Conservation (phyloP, 2,113 vertebrate genomes). For the Pogona vitticeps region DNA sequence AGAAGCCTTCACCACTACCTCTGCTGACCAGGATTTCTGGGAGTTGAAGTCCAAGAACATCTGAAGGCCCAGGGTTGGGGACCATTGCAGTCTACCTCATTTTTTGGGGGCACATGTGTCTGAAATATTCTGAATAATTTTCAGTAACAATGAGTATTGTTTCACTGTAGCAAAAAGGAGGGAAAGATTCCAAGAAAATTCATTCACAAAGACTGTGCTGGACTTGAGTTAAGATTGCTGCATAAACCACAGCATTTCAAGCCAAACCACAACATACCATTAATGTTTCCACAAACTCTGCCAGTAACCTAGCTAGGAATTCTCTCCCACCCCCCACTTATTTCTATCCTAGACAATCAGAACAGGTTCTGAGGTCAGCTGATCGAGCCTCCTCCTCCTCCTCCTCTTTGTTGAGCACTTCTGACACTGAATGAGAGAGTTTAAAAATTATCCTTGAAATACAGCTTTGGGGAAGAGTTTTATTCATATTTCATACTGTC, state of each 20-base stretch:
- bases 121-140: conserved; percentile 11
- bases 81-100: too few relatives aligned
- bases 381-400: background rate
- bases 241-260: conserved; percentile 9
- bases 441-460: background rate
- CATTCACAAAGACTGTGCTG: conserved; percentile 11
- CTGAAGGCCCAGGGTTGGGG: too few relatives aligned
- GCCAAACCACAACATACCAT: conserved; percentile 17
- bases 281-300: conserved; percentile 22
- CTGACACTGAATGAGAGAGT: background rate
- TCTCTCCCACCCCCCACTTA: background rate
- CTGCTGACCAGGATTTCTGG: too few relatives aligned
- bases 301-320: background rate
- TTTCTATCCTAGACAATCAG: background rate
- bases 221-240: conserved; percentile 12
- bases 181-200: background rate
- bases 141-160: background rate
- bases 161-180: conserved; percentile 1
- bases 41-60: too few relatives aligned
- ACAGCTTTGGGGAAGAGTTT: background rate
- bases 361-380: background rate
- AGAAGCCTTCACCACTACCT: too few relatives aligned
- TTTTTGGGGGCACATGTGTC: background rate
- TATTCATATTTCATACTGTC: background rate
- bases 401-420: background rate